Evolutionary conservation across 2,888 invertebrate species (phyloP).

Genomic region (Callosobruchus maculatus): DNA sequence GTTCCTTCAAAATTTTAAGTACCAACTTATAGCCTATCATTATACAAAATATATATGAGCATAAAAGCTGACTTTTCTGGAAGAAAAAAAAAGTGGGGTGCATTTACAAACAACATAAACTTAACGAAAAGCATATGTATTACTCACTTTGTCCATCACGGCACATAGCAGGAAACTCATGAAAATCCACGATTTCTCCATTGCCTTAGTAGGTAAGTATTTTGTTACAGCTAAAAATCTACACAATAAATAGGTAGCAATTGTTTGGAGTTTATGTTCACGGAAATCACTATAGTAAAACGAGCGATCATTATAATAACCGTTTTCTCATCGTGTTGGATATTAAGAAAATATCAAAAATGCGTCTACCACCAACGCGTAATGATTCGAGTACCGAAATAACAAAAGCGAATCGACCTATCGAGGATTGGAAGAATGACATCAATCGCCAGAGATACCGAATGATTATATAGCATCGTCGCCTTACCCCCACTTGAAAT

Average conservation of each 20-base stretch:
- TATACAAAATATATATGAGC: too few relatives aligned
- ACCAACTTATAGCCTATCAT: too few relatives aligned
- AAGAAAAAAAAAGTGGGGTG: neutral
- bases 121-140: neutral
- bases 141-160: neutral
- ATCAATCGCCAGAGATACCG: neutral
- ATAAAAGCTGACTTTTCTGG: too few relatives aligned
- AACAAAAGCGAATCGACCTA: neutral
- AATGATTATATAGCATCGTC: neutral
- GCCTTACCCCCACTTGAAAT: too few relatives aligned
- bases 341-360: too few relatives aligned
- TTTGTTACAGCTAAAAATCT: neutral
- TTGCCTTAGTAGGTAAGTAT: neutral
- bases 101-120: neutral
- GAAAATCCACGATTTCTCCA: neutral
- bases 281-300: neutral
- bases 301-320: neutral
- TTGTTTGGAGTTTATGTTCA: neutral
- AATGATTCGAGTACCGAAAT: too few relatives aligned
- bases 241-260: neutral
- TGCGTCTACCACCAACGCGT: too few relatives aligned
- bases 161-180: neutral
- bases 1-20: too few relatives aligned
- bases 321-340: neutral
- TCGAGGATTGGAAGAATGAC: too few relatives aligned